Evolutionary conservation across 2,888 invertebrate species (phyloP), one percentile per base, ranked within the genome.

Genomic region (Leptothorax acervorum): DNA sequence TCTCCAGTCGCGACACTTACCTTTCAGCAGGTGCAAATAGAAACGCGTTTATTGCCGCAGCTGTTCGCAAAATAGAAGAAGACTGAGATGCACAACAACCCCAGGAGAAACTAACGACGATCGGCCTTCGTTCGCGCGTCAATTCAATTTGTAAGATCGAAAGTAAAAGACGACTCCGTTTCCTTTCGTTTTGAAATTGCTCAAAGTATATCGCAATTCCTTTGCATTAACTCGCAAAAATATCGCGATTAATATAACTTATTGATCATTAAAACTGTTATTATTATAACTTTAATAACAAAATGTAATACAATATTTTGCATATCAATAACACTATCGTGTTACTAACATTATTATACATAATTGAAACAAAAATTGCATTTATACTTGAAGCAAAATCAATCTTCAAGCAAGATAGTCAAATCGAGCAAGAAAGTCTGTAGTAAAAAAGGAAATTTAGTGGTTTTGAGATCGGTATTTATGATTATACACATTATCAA

Each of bases 1-100:
- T 79, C 57, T 68, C 48, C 45, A 57, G 9, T 79, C 57, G 48
- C 70, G 45, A 66, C 55, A 78, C 68, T 66, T 71, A 60, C 31
- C 39, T 66, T 66, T 66, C 78, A 73, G 51, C 81, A 74, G 62
- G 74, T 74, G 51, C 55, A 78, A 68, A 62, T 62, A 48, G 57
- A 73, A 73, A 76, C n/a, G 68, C 68, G 31, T 68, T 45, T 78
- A 60, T 42, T 28, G 28, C 42, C 28, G 12, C 39, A 66, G 76
- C 66, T 78, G 53, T 57, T 81, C 31, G 39, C 31, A 62, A 73
- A 81, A 62, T 76, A 65, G 55, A 48, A 51, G 39, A 73, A 35
- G 12, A 60, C 60, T 23, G 23, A 45, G 23, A 23, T 18, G 31
- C n/a, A 39, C 53, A 53, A 78, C 18, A 78, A 57, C 12, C 11